Percentiles rank a stretch among this genome's conserved stretches.
These are phyloP conservation scores for Mus spicilegus DNA, from an alignment of 2,113 vertebrate species.

Conservation along the genomic window DNA sequence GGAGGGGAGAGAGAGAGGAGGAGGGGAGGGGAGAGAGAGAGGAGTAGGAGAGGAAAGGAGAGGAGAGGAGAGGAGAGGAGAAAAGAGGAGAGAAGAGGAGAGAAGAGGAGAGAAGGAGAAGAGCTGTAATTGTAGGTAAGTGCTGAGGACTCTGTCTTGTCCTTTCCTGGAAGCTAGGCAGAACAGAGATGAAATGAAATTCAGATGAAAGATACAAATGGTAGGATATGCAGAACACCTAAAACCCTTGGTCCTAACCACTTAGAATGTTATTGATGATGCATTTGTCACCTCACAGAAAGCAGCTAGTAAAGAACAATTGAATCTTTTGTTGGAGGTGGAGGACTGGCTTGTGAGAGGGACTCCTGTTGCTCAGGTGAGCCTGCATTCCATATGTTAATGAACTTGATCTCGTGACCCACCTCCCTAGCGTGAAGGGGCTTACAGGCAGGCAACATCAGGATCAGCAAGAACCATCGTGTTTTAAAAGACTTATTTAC, in stretches of 20 bases:
- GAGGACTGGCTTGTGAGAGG: neutral
- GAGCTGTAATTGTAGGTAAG: neutral
- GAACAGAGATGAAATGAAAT: neutral
- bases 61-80: too few species aligned
- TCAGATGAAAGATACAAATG: neutral
- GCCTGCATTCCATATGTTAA: neutral
- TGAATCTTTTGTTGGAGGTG: neutral
- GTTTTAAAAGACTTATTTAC: neutral
- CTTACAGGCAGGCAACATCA: neutral
- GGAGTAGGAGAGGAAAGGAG: too few species aligned
- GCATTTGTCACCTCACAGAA: neutral
- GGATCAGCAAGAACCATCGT: neutral
- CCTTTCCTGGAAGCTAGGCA: neutral
- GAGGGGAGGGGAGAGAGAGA: too few species aligned
- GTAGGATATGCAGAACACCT: neutral
- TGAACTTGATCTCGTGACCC: neutral
- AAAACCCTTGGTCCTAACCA: neutral
- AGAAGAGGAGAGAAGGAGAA: neutral
- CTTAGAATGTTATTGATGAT: neutral
- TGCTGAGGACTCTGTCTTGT: neutral
- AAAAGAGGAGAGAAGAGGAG: too few species aligned
- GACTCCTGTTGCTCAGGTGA: neutral
- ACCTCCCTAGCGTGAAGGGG: neutral
- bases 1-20: too few species aligned
- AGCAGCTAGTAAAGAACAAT: neutral